phyloP scores from a whole-genome alignment of 1,140 invertebrate species.

The Zaprionus africanus region DNA sequence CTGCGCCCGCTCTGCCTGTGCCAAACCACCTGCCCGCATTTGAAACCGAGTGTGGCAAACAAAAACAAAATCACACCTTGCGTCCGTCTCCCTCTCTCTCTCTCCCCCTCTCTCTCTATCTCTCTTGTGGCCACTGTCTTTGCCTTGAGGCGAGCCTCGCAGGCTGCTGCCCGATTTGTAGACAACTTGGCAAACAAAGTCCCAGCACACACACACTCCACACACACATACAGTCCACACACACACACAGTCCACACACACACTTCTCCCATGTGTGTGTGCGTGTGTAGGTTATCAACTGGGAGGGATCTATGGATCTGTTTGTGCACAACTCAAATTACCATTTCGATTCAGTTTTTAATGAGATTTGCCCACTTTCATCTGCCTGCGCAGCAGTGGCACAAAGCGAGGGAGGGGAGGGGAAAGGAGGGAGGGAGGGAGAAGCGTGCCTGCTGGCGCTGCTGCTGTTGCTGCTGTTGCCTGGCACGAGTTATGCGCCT shows the following conservation, averaged over 20 bases:
- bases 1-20: background rate
- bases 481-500: constrained; percentile 68
- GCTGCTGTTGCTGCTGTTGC: background rate
- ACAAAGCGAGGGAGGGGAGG: background rate
- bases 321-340: constrained; percentile 81
- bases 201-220: constrained; percentile 33
- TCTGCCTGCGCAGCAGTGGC: constrained; percentile 25
- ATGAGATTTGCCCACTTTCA: constrained; percentile 74
- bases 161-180: constrained; percentile 39
- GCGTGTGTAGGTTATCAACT: constrained; percentile 53
- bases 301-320: constrained; percentile 61
- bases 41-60: constrained; percentile 32
- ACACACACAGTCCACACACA: background rate
- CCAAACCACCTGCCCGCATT: constrained; percentile 49
- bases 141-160: constrained; percentile 10
- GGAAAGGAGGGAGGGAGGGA: background rate
- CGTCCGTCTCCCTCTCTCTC: constrained; percentile 1
- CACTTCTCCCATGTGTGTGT: background rate
- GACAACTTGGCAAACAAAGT: constrained; percentile 75
- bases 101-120: background rate
- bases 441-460: background rate
- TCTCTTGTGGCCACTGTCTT: constrained; percentile 24
- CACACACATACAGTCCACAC: background rate
- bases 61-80: constrained; percentile 53
- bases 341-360: constrained; percentile 82